Conservation (phyloP, 2,888 invertebrate species). For the Euplexia lucipara region DNA sequence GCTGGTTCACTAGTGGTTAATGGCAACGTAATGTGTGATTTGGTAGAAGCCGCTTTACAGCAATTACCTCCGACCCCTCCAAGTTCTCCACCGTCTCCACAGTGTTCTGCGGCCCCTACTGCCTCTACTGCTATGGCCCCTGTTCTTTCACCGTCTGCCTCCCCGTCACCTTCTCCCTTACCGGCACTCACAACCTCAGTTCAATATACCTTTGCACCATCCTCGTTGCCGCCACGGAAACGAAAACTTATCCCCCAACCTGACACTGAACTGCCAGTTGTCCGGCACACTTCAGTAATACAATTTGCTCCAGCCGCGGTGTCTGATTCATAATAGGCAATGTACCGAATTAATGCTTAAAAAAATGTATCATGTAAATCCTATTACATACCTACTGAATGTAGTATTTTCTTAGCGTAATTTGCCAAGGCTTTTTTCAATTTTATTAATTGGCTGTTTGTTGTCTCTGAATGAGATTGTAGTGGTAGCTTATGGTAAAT, state of each 20-base stretch:
- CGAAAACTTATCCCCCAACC: constrained; percentile 94
- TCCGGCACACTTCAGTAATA: constrained; percentile 93
- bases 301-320: constrained; percentile 95
- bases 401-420: constrained; percentile 53
- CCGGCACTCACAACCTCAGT: constrained; percentile 77
- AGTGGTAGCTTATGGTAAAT: constrained; percentile 56
- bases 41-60: constrained; percentile 87
- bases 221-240: constrained; percentile 92
- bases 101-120: constrained; percentile 81
- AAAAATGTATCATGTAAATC: constrained; percentile 18
- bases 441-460: constrained; percentile 71
- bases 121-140: constrained; percentile 66
- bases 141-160: constrained; percentile 78
- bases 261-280: constrained; percentile 84
- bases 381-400: constrained; percentile 47
- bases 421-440: constrained; percentile 69
- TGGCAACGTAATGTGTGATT: constrained; percentile 85
- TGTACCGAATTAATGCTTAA: constrained; percentile 27
- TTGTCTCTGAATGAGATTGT: constrained; percentile 62
- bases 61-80: constrained; percentile 91
- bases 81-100: constrained; percentile 89
- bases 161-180: constrained; percentile 80
- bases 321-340: constrained; percentile 83
- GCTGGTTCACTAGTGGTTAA: constrained; percentile 77
- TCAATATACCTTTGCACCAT: constrained; percentile 77